These are phyloP conservation scores for Temnopleurus reevesii DNA, from an alignment of 53 echinoderm and acorn worm genomes.

Conservation along the genomic window DNA sequence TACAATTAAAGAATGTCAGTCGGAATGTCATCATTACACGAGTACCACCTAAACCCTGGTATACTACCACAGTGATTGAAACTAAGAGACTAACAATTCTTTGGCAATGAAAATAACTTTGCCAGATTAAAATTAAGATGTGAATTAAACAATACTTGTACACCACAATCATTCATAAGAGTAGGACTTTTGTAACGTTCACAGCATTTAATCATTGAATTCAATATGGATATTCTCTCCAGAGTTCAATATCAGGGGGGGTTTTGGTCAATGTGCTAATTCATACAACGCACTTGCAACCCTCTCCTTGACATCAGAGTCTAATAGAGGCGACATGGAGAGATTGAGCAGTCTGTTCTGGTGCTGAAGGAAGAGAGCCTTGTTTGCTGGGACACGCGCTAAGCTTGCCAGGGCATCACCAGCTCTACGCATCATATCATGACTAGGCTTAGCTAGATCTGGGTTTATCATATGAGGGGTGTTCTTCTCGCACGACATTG, in stretches of 20 bases:
- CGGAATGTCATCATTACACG: constrained; percentile 35
- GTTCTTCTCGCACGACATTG: constrained; percentile 83
- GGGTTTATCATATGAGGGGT: constrained; percentile 78
- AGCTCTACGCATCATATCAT: constrained; percentile 95
- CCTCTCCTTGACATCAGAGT: constrained; percentile 70
- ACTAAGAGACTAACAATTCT: background rate
- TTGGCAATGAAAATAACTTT: background rate
- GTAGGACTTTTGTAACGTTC: background rate
- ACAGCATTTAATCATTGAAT: constrained; percentile 10
- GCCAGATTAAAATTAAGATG: background rate
- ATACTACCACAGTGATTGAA: constrained; percentile 6
- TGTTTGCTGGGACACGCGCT: constrained; percentile 88
- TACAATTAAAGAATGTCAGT: constrained; percentile 38
- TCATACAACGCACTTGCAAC: constrained; percentile 77
- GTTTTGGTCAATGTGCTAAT: constrained; percentile 50
- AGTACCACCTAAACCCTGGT: constrained; percentile 3
- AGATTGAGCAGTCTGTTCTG: constrained; percentile 92
- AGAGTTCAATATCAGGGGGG: background rate
- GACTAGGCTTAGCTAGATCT: constrained; percentile 80
- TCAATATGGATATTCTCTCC: background rate
- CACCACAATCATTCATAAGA: background rate
- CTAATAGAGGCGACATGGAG: constrained; percentile 88
- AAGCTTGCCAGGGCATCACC: constrained; percentile 77
- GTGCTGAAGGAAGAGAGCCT: constrained; percentile 89
- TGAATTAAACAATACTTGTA: background rate